A percentile compares a stretch with the other conserved stretches of the same genome.
Evolutionary conservation across 1,140 invertebrate species (phyloP).

Genomic region (Penaeus vannamei): DNA sequence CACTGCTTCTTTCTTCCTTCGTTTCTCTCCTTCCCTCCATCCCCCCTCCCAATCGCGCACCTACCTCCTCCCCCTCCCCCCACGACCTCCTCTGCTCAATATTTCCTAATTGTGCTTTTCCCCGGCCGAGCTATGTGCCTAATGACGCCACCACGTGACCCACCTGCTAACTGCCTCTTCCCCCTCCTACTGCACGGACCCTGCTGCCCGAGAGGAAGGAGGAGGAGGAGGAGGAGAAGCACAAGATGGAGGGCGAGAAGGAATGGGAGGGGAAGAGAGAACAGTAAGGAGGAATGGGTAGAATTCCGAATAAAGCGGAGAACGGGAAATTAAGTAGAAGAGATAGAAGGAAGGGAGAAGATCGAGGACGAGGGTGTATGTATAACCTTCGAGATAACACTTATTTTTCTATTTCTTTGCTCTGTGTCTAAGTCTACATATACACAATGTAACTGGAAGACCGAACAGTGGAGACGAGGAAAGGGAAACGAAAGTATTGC

Average conservation of each 20-base stretch:
- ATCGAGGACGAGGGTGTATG: background rate
- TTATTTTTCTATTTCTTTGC: no score
- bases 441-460: no score
- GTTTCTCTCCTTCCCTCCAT: background rate
- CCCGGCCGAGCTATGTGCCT: constrained; percentile 46
- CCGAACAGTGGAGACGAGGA: no score
- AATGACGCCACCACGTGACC: constrained; percentile 45
- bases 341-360: background rate
- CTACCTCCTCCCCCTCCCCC: background rate
- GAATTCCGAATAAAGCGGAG: background rate
- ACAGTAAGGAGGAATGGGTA: background rate
- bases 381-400: no score
- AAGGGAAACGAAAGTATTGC: no score
- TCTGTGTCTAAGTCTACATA: no score
- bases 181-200: background rate
- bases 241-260: background rate
- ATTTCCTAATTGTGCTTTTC: constrained; percentile 54
- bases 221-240: background rate
- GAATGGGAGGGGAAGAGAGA: background rate
- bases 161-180: constrained; percentile 37
- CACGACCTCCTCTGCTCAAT: constrained; percentile 39
- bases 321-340: background rate
- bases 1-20: background rate
- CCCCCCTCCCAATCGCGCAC: background rate
- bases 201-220: background rate